Base-by-base conservation (phyloP, 2,113 vertebrate species). In the Eira barbara region DNA sequence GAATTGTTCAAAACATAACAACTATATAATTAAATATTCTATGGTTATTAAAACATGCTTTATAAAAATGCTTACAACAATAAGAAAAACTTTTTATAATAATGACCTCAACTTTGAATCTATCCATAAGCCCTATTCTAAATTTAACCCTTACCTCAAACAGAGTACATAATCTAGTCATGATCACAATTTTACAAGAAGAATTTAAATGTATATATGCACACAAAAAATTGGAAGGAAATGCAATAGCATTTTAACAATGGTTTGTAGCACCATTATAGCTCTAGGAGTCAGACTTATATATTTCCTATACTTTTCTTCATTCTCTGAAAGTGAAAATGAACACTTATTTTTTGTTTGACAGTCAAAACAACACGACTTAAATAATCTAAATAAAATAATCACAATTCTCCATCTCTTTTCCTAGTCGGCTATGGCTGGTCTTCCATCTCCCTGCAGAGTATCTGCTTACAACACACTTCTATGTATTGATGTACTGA, bases 361-460 rank as follows among this genome's bases (percentile, higher is more conserved):
- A 84, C 67, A 81, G 36, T 59, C 17, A 82, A 79, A 95, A 76
- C 18, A 95, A 79, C 13, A 89, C 6, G 89, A 79, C 5, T 85
- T 93, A 83, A 92, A 47, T 89, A 88, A 67, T 91, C 81, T 67
- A 69, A 83, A 55, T 78, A 88, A 57, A 92, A 47, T 59, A 79
- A 95, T 91, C 79, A 39, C 2, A 74, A 34, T 23, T 74, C 18
- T 73, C 81, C 61, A 29, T 83, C 82, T 13, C 23, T 74, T 94
- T 90, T 90, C 14, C 8, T 73, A 13, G 11, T 78, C 31, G 20
- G 14, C 45, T 69, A 4, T 61, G 49, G 86, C 59, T 17, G 7
- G 31, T 52, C 67, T 95, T 59, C 45, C 23, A 1, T 27, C 61
- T 86, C 94, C 83, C 59, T 45, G 14, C 5, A 88, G 80, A 88